Evolutionary conservation across 2,797 vertebrate species (phyloP).

Genomic region (Oryzias dopingdopingensis): DNA sequence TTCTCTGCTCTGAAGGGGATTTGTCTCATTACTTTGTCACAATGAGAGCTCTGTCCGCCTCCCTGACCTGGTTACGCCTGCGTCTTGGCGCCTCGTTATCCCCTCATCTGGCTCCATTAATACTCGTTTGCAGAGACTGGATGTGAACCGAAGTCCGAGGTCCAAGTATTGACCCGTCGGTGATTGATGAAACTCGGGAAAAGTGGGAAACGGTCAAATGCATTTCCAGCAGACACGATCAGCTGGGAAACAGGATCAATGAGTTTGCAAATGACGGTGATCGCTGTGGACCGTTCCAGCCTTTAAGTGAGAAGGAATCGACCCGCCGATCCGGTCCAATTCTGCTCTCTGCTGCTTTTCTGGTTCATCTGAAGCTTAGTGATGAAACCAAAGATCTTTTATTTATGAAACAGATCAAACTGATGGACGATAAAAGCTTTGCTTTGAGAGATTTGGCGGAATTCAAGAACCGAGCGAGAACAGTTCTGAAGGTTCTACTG

Average conservation of each 20-base stretch:
- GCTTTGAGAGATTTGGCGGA: background rate
- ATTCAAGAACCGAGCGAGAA: too few relatives aligned
- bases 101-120: conserved; percentile 54
- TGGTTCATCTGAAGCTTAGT: conserved; percentile 9
- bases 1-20: background rate
- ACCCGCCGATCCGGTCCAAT: fast-evolving
- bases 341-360: background rate
- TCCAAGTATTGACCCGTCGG: conserved; percentile 39
- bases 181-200: conserved; percentile 45
- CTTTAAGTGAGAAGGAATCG: conserved; percentile 29
- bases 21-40: conserved; percentile 22
- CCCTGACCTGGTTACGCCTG: conserved; percentile 16
- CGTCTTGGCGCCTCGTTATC: conserved; percentile 58
- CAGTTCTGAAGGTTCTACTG: background rate
- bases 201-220: conserved; percentile 26
- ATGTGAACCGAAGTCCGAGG: conserved; percentile 21
- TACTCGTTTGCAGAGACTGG: conserved; percentile 56
- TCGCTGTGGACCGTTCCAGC: conserved; percentile 19
- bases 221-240: conserved; percentile 40
- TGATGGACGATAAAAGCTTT: too few relatives aligned
- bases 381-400: background rate
- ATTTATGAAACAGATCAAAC: background rate
- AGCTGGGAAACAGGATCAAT: conserved; percentile 28
- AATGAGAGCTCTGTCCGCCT: conserved; percentile 34
- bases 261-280: conserved; percentile 35